These are phyloP conservation scores for Bombus picipes DNA, from an alignment of 1,140 invertebrate species.

Conservation along the genomic window DNA sequence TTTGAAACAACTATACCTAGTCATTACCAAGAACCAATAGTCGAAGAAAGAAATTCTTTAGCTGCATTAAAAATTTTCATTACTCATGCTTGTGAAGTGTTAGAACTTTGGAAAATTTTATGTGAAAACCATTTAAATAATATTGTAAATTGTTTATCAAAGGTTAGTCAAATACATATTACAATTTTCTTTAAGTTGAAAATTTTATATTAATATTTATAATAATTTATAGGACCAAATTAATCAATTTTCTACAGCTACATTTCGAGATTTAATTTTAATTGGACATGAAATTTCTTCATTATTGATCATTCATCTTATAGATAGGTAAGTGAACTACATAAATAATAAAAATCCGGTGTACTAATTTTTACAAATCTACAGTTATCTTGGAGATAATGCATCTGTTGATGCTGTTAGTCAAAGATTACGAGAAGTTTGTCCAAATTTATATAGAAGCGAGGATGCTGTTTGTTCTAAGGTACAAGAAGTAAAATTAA, in stretches of 20 bases:
- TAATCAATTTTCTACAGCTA: constrained; percentile 85
- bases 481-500: constrained; percentile 81
- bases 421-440: constrained; percentile 92
- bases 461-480: constrained; percentile 98
- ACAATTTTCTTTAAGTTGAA: neutral
- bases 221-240: constrained; percentile 84
- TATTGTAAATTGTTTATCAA: constrained; percentile 86
- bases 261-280: constrained; percentile 92
- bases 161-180: constrained; percentile 53
- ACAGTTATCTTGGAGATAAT: constrained; percentile 95
- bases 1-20: constrained; percentile 76
- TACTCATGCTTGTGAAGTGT: constrained; percentile 92
- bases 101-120: constrained; percentile 96
- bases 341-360: neutral
- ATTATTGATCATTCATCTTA: constrained; percentile 88
- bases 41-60: constrained; percentile 89
- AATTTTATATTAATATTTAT: neutral
- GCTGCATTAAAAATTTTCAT: constrained; percentile 90
- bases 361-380: constrained; percentile 51
- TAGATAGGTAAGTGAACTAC: constrained; percentile 84
- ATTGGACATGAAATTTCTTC: constrained; percentile 92
- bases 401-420: constrained; percentile 96
- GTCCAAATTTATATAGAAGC: constrained; percentile 95
- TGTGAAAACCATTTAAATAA: constrained; percentile 96
- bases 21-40: constrained; percentile 81